Evolutionary conservation across 2,113 vertebrate species (phyloP).

Genomic region (Poicephalus meyeri): DNA sequence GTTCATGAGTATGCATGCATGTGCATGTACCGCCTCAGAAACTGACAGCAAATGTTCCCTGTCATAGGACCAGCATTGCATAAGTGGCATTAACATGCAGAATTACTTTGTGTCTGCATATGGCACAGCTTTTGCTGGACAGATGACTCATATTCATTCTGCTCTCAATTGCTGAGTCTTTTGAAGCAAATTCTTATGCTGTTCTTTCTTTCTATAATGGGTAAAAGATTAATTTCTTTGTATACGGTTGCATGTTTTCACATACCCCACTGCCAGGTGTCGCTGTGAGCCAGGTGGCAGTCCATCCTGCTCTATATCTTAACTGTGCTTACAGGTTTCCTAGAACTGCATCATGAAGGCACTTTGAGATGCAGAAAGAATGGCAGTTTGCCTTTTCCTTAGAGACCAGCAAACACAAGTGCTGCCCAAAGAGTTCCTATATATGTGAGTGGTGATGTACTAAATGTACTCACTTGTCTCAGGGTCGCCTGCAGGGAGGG

Average conservation of each 20-base stretch:
- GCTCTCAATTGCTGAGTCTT: neutral
- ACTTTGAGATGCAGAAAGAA: neutral
- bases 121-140: conserved; percentile 41
- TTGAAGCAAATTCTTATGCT: neutral
- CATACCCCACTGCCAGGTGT: neutral
- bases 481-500: neutral
- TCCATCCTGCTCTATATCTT: neutral
- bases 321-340: neutral
- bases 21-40: neutral
- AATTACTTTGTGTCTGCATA: conserved; percentile 3
- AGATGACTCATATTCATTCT: conserved; percentile 39
- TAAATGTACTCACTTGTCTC: neutral
- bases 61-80: neutral
- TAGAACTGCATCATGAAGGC: neutral
- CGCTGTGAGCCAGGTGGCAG: neutral
- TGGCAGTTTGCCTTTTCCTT: neutral
- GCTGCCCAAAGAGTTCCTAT: neutral
- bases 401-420: neutral
- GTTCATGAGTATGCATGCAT: neutral
- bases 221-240: neutral
- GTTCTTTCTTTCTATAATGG: neutral
- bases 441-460: neutral
- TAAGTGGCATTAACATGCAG: neutral
- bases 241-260: neutral
- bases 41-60: neutral